A percentile compares a stretch with the other conserved stretches of the same genome.
These are phyloP conservation scores for Ispidina picta DNA, from an alignment of 2,797 vertebrate genomes.

Conservation along the genomic window DNA sequence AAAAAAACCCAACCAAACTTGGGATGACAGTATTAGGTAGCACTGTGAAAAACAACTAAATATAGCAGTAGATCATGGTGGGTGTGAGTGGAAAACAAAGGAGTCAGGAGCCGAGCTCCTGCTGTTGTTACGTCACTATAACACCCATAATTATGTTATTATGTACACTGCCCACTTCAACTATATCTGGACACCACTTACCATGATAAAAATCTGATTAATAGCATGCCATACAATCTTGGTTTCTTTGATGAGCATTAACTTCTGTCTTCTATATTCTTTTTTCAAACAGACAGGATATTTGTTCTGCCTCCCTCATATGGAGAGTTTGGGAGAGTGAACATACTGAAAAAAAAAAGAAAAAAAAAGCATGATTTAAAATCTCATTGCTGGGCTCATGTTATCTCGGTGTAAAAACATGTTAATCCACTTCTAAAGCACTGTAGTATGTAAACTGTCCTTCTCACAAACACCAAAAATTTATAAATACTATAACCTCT, in stretches of 20 bases:
- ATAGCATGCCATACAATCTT: constrained; percentile 63
- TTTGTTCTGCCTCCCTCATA: constrained; percentile 39
- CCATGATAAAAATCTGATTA: constrained; percentile 75
- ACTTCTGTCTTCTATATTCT: constrained; percentile 48
- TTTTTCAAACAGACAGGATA: constrained; percentile 53
- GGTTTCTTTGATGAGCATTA: constrained; percentile 66
- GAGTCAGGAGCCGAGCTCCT: constrained; percentile 72
- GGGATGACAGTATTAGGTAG: constrained; percentile 68
- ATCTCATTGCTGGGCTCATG: not conserved
- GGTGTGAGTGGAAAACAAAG: constrained; percentile 83
- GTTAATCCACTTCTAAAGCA: not conserved
- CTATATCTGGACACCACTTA: constrained; percentile 66
- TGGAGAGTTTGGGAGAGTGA: not conserved
- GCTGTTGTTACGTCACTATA: constrained; percentile 74
- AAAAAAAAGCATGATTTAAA: not conserved
- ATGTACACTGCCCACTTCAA: constrained; percentile 70
- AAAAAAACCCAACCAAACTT: constrained; percentile 13
- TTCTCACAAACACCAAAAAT: not conserved
- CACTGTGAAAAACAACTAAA: constrained; percentile 82
- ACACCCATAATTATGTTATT: constrained; percentile 75
- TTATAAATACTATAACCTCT: not conserved
- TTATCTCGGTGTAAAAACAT: not conserved
- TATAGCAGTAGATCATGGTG: constrained; percentile 77
- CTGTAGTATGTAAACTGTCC: not conserved
- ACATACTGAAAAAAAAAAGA: not conserved